A percentile compares a stretch with the other conserved stretches of the same genome.
Conservation (phyloP, 2,797 vertebrate species). For the Lacerta agilis region DNA sequence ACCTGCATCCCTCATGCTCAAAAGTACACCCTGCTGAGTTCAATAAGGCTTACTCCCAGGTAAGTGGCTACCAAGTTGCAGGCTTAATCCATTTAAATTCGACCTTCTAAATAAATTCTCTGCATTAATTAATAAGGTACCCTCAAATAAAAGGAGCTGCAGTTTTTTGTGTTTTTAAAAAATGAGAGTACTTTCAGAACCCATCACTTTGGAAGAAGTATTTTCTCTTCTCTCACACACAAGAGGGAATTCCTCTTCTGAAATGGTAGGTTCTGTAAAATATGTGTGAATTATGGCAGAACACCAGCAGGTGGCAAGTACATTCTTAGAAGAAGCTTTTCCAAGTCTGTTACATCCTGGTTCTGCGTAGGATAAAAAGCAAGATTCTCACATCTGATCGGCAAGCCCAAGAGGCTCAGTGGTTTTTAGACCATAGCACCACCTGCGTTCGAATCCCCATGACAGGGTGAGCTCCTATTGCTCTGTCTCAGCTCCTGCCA, state of each 20-base stretch:
- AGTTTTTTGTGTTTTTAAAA: neutral
- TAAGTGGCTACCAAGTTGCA: too few relatives aligned
- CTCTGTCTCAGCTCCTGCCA: too few relatives aligned
- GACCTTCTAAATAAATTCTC: neutral
- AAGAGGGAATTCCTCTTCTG: neutral
- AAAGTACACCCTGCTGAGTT: too few relatives aligned
- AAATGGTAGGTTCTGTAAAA: neutral
- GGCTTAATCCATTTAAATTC: neutral
- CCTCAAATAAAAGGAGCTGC: neutral
- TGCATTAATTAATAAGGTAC: neutral
- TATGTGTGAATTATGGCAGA: neutral
- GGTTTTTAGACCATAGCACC: too few relatives aligned
- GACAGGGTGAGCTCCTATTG: too few relatives aligned
- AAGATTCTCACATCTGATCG: too few relatives aligned
- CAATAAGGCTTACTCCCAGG: too few relatives aligned
- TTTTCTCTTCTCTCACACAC: neutral
- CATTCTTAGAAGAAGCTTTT: neutral
- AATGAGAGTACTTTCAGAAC: neutral
- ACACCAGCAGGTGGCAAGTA: neutral
- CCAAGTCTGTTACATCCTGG: too few relatives aligned
- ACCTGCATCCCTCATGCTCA: too few relatives aligned
- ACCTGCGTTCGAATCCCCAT: accelerated
- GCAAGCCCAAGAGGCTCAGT: too few relatives aligned
- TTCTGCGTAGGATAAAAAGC: too few relatives aligned
- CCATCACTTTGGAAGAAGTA: neutral